Evolutionary conservation across 2,888 invertebrate species (phyloP).

Genomic region (Strigamia maritima): DNA sequence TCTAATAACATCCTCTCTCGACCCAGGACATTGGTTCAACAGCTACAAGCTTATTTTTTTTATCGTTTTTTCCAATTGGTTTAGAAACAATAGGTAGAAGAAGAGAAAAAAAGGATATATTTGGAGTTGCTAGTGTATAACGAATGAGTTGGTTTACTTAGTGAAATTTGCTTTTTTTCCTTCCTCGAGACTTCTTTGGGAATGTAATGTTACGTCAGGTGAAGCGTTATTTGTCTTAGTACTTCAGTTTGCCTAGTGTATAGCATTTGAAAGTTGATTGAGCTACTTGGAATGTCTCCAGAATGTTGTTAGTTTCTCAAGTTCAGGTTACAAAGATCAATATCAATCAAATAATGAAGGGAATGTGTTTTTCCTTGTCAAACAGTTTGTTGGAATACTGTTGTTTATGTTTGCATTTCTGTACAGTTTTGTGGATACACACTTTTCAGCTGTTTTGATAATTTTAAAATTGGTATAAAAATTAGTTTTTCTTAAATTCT

Average conservation of each 20-base stretch:
- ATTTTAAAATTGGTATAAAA: too few relatives aligned
- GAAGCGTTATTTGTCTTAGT: not conserved
- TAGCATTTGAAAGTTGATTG: slow-evolving; percentile 30
- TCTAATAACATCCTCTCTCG: slow-evolving; percentile 13
- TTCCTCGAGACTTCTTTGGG: not conserved
- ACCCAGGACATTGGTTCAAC: not conserved
- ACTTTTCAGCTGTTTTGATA: too few relatives aligned
- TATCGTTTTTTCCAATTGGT: not conserved
- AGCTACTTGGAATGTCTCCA: slow-evolving; percentile 12
- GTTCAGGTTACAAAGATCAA: not conserved
- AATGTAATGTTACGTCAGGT: slow-evolving; percentile 9
- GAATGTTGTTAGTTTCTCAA: slow-evolving; percentile 13
- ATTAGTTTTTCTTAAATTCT: too few relatives aligned
- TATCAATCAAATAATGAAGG: not conserved
- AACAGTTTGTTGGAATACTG: not conserved
- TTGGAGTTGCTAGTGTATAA: slow-evolving; percentile 22
- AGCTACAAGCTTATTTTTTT: not conserved
- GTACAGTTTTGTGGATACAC: too few relatives aligned
- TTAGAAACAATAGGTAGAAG: not conserved
- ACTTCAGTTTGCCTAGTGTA: slow-evolving; percentile 19
- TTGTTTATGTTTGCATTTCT: too few relatives aligned
- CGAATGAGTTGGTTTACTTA: slow-evolving; percentile 32
- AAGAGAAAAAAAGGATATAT: not conserved
- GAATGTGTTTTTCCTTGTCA: not conserved
- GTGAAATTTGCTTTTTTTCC: slow-evolving; percentile 20